phyloP scores from a whole-genome alignment of 2,113 vertebrate species.

The Cheilinus undulatus region DNA sequence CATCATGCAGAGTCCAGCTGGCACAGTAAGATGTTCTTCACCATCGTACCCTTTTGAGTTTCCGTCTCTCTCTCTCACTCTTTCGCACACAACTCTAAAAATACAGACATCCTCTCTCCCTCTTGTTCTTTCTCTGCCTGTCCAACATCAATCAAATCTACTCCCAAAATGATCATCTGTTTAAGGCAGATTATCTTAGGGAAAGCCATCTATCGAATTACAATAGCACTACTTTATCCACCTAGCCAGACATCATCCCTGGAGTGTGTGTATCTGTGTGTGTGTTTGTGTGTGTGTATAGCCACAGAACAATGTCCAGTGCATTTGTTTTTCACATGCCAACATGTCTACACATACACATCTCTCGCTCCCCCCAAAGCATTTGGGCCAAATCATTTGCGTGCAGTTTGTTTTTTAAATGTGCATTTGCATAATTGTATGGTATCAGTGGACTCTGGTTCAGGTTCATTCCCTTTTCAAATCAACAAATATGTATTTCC shows the following conservation, averaged over 20 bases:
- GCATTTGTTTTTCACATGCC: constrained; percentile 59
- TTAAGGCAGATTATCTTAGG: constrained; percentile 85
- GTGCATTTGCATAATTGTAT: constrained; percentile 82
- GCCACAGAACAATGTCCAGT: constrained; percentile 66
- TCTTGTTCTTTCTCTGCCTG: constrained; percentile 51
- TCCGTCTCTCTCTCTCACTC: constrained; percentile 11
- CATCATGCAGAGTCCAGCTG: constrained; percentile 57
- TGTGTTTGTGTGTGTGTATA: constrained; percentile 18
- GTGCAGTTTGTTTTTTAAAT: constrained; percentile 62
- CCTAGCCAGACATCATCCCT: constrained; percentile 81
- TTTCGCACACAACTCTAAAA: constrained; percentile 36
- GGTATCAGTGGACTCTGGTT: constrained; percentile 76
- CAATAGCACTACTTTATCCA: constrained; percentile 85
- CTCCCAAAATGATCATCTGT: constrained; percentile 86
- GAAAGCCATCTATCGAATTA: constrained; percentile 86
- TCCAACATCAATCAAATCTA: constrained; percentile 84
- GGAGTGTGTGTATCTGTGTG: constrained; percentile 64
- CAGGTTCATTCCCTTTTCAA: constrained; percentile 71
- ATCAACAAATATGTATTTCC: constrained; percentile 73
- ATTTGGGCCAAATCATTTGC: constrained; percentile 51
- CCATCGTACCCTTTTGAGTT: constrained; percentile 55
- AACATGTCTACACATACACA: constrained; percentile 53
- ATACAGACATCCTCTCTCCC: constrained; percentile 40
- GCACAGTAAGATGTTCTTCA: constrained; percentile 48
- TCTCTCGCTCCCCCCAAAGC: constrained; percentile 43